phyloP scores from a whole-genome alignment of 1,140 invertebrate genomes.

The Piezodorus guildinii region DNA sequence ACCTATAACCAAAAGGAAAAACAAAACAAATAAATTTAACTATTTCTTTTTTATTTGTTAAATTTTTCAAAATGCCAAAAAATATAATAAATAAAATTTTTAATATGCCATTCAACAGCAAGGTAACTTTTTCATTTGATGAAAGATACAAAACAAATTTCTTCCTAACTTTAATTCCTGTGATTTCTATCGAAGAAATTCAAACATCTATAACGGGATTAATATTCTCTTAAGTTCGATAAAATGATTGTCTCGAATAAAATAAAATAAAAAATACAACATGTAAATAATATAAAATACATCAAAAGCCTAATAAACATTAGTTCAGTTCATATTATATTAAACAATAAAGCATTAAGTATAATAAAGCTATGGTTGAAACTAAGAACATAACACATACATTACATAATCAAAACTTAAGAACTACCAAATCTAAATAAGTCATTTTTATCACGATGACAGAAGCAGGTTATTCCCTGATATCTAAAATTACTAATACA shows the following conservation, averaged over 20 bases:
- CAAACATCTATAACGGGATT: background rate
- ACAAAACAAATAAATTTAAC: no score
- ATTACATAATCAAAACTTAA: background rate
- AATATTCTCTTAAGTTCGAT: background rate
- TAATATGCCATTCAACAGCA: no score
- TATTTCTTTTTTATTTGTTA: no score
- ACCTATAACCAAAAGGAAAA: no score
- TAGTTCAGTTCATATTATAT: slow-evolving; percentile 12
- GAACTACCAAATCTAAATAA: slow-evolving; percentile 11
- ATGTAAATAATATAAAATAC: background rate
- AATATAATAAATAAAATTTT: no score
- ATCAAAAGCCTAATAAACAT: background rate
- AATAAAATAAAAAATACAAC: background rate
- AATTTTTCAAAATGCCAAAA: no score
- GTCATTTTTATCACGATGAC: slow-evolving; percentile 14
- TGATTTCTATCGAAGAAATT: background rate
- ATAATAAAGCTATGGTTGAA: slow-evolving; percentile 7
- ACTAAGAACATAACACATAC: slow-evolving; percentile 9
- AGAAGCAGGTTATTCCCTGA: slow-evolving; percentile 10
- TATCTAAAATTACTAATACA: slow-evolving; percentile 14
- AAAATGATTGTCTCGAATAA: slow-evolving; percentile 8
- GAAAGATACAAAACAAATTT: background rate
- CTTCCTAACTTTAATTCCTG: background rate
- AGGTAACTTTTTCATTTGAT: no score
- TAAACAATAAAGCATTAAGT: slow-evolving; percentile 10